Evolutionary conservation across 2,888 invertebrate genomes (phyloP).

Genomic region (Ophion slaviceki): DNA sequence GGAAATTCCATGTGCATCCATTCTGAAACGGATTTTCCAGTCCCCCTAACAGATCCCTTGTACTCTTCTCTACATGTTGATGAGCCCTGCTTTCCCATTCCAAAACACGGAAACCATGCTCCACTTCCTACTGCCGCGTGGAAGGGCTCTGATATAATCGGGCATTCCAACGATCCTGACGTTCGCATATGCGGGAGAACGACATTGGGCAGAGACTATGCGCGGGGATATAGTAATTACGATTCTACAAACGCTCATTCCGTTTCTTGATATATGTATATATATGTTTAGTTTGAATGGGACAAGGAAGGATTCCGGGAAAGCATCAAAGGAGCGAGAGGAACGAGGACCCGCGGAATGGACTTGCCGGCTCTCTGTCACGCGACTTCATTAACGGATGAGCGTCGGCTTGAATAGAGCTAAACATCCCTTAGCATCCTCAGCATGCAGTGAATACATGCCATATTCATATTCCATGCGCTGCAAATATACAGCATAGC

Average conservation of each 20-base stretch:
- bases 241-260: conserved; percentile 77
- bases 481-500: conserved; percentile 38
- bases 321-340: conserved; percentile 20
- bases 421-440: conserved; percentile 72
- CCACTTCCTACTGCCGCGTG: conserved; percentile 67
- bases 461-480: neutral
- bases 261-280: conserved; percentile 62
- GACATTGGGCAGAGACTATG: conserved; percentile 75
- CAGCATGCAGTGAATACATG: conserved; percentile 4
- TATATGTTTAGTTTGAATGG: conserved; percentile 1
- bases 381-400: conserved; percentile 81
- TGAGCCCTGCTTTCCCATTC: conserved; percentile 22
- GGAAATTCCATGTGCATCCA: conserved; percentile 61
- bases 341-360: conserved; percentile 71
- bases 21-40: conserved; percentile 58
- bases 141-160: conserved; percentile 63
- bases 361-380: conserved; percentile 77
- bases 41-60: conserved; percentile 27
- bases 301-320: conserved; percentile 12
- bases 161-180: conserved; percentile 70
- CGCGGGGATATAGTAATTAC: conserved; percentile 80
- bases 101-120: conserved; percentile 47
- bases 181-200: conserved; percentile 65
- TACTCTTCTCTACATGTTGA: conserved; percentile 22
- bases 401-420: conserved; percentile 75